A percentile compares a stretch with the other conserved stretches of the same genome.
Evolutionary conservation across 2,797 vertebrate genomes (phyloP).

Genomic region (Aselliscus stoliczkanus): DNA sequence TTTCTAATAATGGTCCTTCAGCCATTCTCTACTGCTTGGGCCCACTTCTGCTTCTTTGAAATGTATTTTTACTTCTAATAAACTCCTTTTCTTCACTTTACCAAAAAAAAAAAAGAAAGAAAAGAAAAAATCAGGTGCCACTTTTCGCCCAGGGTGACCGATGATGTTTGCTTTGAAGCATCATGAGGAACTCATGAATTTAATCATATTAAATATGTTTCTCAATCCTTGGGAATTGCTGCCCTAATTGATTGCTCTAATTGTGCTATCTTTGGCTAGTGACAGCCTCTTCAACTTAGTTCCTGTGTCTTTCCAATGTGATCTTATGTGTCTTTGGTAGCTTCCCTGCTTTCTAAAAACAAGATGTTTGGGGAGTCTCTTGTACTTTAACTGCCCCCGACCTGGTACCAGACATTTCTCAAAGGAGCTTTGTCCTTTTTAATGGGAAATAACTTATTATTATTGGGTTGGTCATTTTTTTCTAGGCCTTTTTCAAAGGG

Average conservation of each 20-base stretch:
- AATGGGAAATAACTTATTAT: neutral
- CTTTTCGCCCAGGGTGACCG: neutral
- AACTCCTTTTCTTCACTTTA: too few species aligned
- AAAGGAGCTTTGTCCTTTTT: neutral
- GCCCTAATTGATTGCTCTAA: neutral
- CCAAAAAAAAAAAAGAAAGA: too few species aligned
- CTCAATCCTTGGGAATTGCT: neutral
- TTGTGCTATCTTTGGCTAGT: neutral
- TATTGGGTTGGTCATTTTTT: neutral
- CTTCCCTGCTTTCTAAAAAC: neutral
- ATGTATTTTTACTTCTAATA: too few species aligned
- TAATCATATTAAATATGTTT: neutral
- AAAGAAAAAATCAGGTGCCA: too few species aligned
- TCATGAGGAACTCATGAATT: neutral
- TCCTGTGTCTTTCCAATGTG: neutral
- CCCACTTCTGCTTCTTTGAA: too few species aligned
- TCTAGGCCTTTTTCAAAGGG: neutral
- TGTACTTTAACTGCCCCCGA: neutral
- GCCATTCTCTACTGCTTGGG: too few species aligned
- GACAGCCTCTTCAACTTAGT: neutral
- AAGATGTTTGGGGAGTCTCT: neutral
- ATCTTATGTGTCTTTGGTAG: neutral
- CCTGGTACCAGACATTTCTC: neutral
- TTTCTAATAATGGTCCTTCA: too few species aligned
- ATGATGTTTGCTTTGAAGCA: neutral